Conservation (phyloP, 2,797 vertebrate species). For the Craterocephalus amniculus region DNA sequence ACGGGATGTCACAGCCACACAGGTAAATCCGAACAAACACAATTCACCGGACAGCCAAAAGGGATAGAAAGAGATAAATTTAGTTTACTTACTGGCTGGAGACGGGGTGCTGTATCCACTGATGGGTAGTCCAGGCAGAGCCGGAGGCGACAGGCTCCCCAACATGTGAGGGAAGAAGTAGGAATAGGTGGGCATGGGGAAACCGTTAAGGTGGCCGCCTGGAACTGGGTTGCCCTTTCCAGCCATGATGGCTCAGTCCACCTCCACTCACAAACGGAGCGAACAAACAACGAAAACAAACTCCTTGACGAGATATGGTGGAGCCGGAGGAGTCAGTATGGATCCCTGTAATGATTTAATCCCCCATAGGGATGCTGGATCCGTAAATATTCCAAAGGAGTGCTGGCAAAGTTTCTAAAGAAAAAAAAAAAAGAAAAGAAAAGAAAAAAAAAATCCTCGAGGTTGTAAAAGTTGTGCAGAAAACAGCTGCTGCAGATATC, state of each 20-base stretch:
- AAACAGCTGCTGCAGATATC: conserved; percentile 42
- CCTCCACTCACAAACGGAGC: conserved; percentile 45
- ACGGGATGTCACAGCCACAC: conserved; percentile 5
- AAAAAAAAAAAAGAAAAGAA: no score
- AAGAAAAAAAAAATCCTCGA: conserved; percentile 25
- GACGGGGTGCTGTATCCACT: conserved; percentile 97
- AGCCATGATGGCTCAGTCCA: conserved; percentile 86
- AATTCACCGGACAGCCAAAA: conserved; percentile 6
- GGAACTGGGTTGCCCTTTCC: conserved; percentile 95
- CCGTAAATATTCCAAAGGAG: conserved; percentile 59
- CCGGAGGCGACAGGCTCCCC: conserved; percentile 91
- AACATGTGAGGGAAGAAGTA: conserved; percentile 97
- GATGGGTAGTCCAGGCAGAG: conserved; percentile 89
- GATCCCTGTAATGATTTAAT: conserved; percentile 61
- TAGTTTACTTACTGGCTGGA: conserved; percentile 92
- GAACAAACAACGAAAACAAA: conserved; percentile 18
- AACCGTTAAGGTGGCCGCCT: conserved; percentile 91
- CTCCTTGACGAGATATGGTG: conserved; percentile 2
- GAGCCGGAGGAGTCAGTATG: conserved; percentile 45
- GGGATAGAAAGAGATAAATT: background rate
- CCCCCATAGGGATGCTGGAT: conserved; percentile 65
- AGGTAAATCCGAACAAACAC: conserved; percentile 54
- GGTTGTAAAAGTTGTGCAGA: conserved; percentile 28
- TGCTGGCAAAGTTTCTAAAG: conserved; percentile 6
- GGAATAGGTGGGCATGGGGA: conserved; percentile 93